These are phyloP conservation scores for Zeus faber DNA, from an alignment of 2,113 vertebrate genomes.

Conservation along the genomic window DNA sequence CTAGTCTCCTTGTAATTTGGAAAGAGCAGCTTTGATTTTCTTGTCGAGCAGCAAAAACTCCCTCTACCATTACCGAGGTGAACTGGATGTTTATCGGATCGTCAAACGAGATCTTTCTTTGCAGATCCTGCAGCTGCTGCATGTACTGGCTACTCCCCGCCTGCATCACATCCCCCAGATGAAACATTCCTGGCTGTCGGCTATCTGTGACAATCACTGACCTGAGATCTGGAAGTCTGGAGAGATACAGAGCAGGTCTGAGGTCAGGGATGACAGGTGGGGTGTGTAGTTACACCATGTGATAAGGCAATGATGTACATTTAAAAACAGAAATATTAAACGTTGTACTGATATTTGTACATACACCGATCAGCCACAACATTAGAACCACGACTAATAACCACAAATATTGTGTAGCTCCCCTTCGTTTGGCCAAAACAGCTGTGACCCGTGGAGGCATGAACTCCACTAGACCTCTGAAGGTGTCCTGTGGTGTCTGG, in stretches of 20 bases:
- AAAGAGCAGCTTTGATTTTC: not conserved
- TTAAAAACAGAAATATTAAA: too few species aligned
- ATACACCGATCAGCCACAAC: too few species aligned
- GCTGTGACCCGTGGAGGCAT: too few species aligned
- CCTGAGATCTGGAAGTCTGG: constrained; percentile 86
- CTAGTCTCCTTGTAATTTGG: too few species aligned
- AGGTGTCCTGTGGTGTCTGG: too few species aligned
- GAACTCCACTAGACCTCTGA: too few species aligned
- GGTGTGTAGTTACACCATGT: not conserved
- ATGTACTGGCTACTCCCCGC: constrained; percentile 72
- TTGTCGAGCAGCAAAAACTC: not conserved
- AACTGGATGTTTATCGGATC: constrained; percentile 96
- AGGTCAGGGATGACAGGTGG: not conserved
- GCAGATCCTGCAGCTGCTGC: constrained; percentile 72
- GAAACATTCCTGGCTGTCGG: constrained; percentile 80
- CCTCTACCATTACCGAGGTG: constrained; percentile 81
- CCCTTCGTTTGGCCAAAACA: too few species aligned
- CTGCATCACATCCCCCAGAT: constrained; percentile 83
- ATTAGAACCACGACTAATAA: too few species aligned
- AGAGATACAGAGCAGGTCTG: not conserved
- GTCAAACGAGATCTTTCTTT: constrained; percentile 75
- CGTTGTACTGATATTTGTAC: too few species aligned
- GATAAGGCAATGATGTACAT: too few species aligned
- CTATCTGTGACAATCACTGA: constrained; percentile 78
- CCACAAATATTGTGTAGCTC: too few species aligned